Evolutionary conservation across 2,888 invertebrate species (phyloP).

Genomic region (Cepaea hortensis): DNA sequence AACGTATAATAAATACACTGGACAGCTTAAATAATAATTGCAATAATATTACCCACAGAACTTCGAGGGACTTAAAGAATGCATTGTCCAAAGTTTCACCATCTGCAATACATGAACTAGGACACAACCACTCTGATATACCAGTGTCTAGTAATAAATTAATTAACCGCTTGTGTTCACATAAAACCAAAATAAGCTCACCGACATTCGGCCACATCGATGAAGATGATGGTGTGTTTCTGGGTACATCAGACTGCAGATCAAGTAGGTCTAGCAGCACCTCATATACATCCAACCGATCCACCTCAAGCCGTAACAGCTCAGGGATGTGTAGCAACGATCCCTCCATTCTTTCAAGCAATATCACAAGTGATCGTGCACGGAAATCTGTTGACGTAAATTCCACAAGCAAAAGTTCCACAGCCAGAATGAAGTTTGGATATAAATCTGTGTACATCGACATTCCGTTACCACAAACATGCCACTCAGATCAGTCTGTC

Average conservation of each 20-base stretch:
- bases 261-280: slow-evolving; percentile 37
- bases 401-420: slow-evolving; percentile 7
- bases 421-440: slow-evolving; percentile 3
- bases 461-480: background rate
- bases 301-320: background rate
- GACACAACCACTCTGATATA: background rate
- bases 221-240: slow-evolving; percentile 39
- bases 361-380: background rate
- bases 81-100: background rate
- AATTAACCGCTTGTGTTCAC: background rate
- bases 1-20: background rate
- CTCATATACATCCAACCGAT: slow-evolving; percentile 25
- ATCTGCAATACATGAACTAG: background rate
- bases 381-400: background rate
- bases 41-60: background rate
- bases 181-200: background rate
- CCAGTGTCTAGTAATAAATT: background rate
- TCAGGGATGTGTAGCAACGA: background rate
- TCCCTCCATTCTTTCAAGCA: background rate
- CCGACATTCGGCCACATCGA: background rate
- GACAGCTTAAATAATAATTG: background rate
- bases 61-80: background rate
- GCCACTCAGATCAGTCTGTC: background rate
- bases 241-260: slow-evolving; percentile 36
- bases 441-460: slow-evolving; percentile 27